Conservation (phyloP, 2,888 invertebrate species). For the Petrophora chlorosata region DNA sequence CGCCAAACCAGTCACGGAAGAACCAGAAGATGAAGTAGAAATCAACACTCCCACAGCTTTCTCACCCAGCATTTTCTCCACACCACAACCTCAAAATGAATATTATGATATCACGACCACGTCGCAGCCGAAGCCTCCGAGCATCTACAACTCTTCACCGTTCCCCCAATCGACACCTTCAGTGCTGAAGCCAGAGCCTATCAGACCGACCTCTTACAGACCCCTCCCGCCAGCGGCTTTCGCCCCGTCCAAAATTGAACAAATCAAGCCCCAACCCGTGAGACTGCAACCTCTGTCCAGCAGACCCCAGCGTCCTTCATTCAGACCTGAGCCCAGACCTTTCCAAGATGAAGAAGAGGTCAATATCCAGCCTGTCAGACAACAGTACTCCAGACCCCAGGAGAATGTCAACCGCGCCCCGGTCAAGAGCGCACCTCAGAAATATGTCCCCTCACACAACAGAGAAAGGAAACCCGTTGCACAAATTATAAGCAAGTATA, state of each 20-base stretch:
- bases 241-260: constrained; percentile 68
- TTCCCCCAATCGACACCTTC: constrained; percentile 72
- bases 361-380: constrained; percentile 72
- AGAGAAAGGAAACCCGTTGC: constrained; percentile 88
- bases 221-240: constrained; percentile 70
- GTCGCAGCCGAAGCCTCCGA: constrained; percentile 75
- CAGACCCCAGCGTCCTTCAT: constrained; percentile 80
- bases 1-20: constrained; percentile 87
- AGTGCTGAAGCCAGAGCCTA: constrained; percentile 64
- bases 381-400: constrained; percentile 75
- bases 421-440: constrained; percentile 65
- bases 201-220: constrained; percentile 75
- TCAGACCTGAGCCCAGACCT: constrained; percentile 77
- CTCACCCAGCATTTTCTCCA: constrained; percentile 67
- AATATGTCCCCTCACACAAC: constrained; percentile 65
- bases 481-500: constrained; percentile 87
- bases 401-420: constrained; percentile 67
- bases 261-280: constrained; percentile 67
- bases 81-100: constrained; percentile 75
- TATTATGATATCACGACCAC: constrained; percentile 74
- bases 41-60: constrained; percentile 82
- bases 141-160: constrained; percentile 69
- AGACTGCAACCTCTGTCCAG: constrained; percentile 75
- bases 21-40: constrained; percentile 85
- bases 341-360: constrained; percentile 74